A percentile compares a stretch with the other conserved stretches of the same genome.
phyloP scores from a whole-genome alignment of 2,797 vertebrate genomes.

The Dryobates pubescens region DNA sequence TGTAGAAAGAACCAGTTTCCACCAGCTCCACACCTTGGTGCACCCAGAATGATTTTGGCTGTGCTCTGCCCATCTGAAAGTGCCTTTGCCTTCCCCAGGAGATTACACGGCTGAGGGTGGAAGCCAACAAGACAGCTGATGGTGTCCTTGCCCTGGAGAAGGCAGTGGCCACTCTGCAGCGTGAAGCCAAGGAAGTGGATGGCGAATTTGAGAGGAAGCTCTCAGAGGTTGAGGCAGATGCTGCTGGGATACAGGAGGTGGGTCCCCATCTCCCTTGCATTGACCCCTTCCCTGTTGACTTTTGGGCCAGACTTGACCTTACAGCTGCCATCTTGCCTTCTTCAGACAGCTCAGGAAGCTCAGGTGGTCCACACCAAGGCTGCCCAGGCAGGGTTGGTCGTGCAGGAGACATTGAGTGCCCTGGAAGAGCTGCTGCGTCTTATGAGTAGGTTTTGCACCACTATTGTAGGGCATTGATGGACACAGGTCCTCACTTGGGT shows the following conservation, averaged over 20 bases:
- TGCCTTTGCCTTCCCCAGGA: conserved; percentile 70
- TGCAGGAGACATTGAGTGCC: conserved; percentile 74
- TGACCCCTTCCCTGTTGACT: not conserved
- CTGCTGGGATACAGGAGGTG: conserved; percentile 65
- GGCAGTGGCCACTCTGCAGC: conserved; percentile 69
- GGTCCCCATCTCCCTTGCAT: not conserved
- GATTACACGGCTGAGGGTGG: conserved; percentile 69
- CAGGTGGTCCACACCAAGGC: conserved; percentile 73
- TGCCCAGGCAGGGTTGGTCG: conserved; percentile 59
- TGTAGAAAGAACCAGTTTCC: not conserved
- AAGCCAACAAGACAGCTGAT: conserved; percentile 80
- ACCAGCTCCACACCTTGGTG: not conserved
- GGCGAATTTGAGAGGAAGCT: conserved; percentile 58
- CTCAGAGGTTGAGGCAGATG: conserved; percentile 31
- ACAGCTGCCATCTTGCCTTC: not conserved
- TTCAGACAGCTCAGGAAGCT: conserved; percentile 78
- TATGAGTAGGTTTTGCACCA: conserved; percentile 76
- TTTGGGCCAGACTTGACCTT: not conserved
- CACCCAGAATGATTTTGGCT: not conserved
- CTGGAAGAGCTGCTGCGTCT: conserved; percentile 80
- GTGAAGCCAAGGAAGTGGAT: conserved; percentile 50
- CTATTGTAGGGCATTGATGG: not conserved
- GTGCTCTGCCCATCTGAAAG: not conserved
- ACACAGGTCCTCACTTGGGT: not conserved
- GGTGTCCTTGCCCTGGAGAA: conserved; percentile 77